Evolutionary conservation across 2,797 vertebrate genomes (phyloP).

Genomic region (Peromyscus melanophrys): DNA sequence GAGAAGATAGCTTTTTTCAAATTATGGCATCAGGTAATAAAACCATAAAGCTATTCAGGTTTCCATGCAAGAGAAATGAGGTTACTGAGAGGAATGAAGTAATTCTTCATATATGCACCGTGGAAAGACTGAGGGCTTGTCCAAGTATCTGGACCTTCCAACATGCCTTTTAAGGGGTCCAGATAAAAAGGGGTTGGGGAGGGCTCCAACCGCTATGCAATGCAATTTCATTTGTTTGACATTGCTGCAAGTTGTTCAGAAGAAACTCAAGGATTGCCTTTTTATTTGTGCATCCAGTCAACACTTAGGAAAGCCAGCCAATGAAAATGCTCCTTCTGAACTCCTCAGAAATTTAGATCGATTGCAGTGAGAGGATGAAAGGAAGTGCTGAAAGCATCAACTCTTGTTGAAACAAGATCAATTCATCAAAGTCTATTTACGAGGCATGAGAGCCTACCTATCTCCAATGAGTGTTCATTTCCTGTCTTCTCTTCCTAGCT

Average conservation of each 20-base stretch:
- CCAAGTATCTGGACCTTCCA: constrained; percentile 42
- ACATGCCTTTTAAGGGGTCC: background rate
- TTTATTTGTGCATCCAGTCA: constrained; percentile 77
- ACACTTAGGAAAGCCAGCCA: constrained; percentile 65
- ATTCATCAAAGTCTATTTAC: constrained; percentile 77
- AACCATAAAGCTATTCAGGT: constrained; percentile 51
- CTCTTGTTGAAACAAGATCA: constrained; percentile 78
- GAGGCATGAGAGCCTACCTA: constrained; percentile 35
- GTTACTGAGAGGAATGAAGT: background rate
- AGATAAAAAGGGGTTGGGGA: no score
- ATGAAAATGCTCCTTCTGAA: constrained; percentile 68
- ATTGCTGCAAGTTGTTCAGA: background rate
- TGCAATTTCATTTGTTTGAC: constrained; percentile 62
- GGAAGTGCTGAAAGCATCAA: constrained; percentile 75
- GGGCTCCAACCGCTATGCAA: background rate
- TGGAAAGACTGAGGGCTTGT: background rate
- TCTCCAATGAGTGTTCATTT: constrained; percentile 70
- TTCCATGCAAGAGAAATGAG: constrained; percentile 36
- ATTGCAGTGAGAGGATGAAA: constrained; percentile 77
- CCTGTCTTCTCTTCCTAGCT: constrained; percentile 53
- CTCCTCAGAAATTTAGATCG: constrained; percentile 73
- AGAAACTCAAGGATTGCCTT: constrained; percentile 62
- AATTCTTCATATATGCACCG: background rate
- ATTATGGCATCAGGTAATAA: constrained; percentile 45
- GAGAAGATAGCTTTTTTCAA: constrained; percentile 32